These are phyloP conservation scores for Epistrophe grossulariae DNA, from an alignment of 2,888 invertebrate genomes.

Conservation along the genomic window DNA sequence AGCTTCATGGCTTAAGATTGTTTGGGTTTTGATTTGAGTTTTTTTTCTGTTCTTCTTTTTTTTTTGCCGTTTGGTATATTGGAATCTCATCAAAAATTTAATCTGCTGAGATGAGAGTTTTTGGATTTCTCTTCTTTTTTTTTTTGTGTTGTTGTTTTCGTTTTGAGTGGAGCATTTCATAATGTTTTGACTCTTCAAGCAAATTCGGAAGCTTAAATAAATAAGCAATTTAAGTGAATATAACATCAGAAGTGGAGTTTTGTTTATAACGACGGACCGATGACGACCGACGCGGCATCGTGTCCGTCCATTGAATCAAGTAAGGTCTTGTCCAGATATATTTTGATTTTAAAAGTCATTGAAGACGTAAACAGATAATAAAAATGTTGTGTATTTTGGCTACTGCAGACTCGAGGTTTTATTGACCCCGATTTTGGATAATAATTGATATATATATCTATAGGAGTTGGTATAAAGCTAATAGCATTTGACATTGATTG, in stretches of 20 bases:
- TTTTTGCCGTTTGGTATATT: slow-evolving; percentile 27
- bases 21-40: slow-evolving; percentile 31
- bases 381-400: slow-evolving; percentile 1
- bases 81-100: slow-evolving; percentile 42
- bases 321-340: slow-evolving; percentile 9
- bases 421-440: slow-evolving; percentile 15
- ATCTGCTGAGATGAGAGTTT: slow-evolving; percentile 57
- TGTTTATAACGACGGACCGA: slow-evolving; percentile 35
- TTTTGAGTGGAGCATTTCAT: slow-evolving; percentile 7
- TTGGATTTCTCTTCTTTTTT: slow-evolving; percentile 13
- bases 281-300: not conserved
- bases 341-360: slow-evolving; percentile 30
- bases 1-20: not conserved
- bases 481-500: not conserved
- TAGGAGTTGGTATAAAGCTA: not conserved
- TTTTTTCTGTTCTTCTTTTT: not conserved
- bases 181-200: slow-evolving; percentile 61
- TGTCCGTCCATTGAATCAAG: not conserved
- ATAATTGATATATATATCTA: not conserved
- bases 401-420: slow-evolving; percentile 35
- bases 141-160: not conserved
- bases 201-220: slow-evolving; percentile 72
- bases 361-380: slow-evolving; percentile 17
- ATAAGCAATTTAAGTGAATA: slow-evolving; percentile 39
- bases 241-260: slow-evolving; percentile 16